Evolutionary conservation across 2,797 vertebrate species (phyloP), one percentile per base, ranked within the genome.

Genomic region (Chelonia mydas): DNA sequence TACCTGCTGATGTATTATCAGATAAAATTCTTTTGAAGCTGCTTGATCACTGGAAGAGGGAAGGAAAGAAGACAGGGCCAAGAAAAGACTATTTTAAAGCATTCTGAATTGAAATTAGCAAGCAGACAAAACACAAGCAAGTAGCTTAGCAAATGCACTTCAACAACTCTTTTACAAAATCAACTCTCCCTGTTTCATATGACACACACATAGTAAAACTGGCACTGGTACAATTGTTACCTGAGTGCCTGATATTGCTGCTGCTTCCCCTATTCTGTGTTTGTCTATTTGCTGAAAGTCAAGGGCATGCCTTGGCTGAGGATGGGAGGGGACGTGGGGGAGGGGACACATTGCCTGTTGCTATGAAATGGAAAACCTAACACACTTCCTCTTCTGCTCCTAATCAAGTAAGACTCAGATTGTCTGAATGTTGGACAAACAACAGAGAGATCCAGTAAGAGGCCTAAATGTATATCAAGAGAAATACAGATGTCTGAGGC

Each of bases 1-100:
- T 81, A 81, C 88, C 95, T 92, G 87, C 89, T 92, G 82, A 5
- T 61, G 85, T 80, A 86, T 93, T 93, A 93, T 92, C 90, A 0
- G 1, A 93, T 93, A 88, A 91, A 92, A 95, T 28, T 37, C 53
- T 83, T 91, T 92, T 89, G 80, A 51, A 84, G 79, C 28, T 57
- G 83, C 0, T 0, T 86, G 92, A 88, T 81, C 7, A 1, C 5
- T 87, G 27, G 37, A 77, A 37, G n/a, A 37, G n/a, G 84, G 79
- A 83, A 83, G 21, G 51, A 41, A 82, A 72, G 87, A 84, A 59
- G 89, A 57, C 51, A 45, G 87, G 49, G 81, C 88, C 79, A 55
- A 91, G n/a, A 79, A 79, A 25, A 93, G 31, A 77, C 82, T 55
- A 49, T 90, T 95, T 85, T 77, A 86, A 82, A 95, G 72, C 55